These are phyloP conservation scores for Atethmia centrago DNA, from an alignment of 2,888 invertebrate species.

Conservation along the genomic window DNA sequence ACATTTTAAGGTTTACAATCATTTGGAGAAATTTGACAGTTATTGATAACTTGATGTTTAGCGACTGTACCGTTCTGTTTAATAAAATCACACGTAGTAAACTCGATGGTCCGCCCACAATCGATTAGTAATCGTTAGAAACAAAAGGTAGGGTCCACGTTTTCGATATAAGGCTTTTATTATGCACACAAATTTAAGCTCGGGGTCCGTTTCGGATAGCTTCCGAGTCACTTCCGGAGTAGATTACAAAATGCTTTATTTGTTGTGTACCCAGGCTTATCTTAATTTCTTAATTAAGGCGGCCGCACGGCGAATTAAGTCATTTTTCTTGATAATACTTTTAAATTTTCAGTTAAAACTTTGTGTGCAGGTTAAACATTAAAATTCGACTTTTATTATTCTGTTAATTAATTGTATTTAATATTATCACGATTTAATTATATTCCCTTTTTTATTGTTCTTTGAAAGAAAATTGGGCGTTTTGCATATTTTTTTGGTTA, in stretches of 20 bases:
- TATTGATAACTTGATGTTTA: no score
- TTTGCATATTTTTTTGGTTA: conserved; percentile 60
- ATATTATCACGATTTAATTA: conserved; percentile 54
- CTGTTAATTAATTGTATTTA: conserved; percentile 66
- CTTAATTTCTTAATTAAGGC: conserved; percentile 88
- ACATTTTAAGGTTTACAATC: no score
- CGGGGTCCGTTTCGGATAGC: conserved; percentile 80
- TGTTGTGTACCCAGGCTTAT: conserved; percentile 83
- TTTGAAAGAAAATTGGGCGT: conserved; percentile 42
- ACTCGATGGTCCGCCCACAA: not conserved
- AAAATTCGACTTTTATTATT: conserved; percentile 66
- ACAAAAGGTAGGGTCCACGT: conserved; percentile 68
- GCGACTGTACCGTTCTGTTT: no score
- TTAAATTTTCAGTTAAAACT: conserved; percentile 54
- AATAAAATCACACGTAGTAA: no score
- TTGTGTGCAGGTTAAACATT: conserved; percentile 51
- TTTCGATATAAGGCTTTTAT: conserved; percentile 78
- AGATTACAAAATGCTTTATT: conserved; percentile 85
- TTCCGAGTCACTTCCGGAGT: conserved; percentile 86
- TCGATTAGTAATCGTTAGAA: conserved; percentile 42
- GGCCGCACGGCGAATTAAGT: conserved; percentile 74
- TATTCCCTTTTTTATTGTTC: conserved; percentile 49
- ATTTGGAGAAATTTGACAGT: no score
- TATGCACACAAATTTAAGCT: conserved; percentile 82
- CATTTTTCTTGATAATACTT: conserved; percentile 70